Percentiles rank a stretch among this genome's conserved stretches.
Evolutionary conservation across 2,888 invertebrate genomes (phyloP).

Genomic region (Xylophagus ater): DNA sequence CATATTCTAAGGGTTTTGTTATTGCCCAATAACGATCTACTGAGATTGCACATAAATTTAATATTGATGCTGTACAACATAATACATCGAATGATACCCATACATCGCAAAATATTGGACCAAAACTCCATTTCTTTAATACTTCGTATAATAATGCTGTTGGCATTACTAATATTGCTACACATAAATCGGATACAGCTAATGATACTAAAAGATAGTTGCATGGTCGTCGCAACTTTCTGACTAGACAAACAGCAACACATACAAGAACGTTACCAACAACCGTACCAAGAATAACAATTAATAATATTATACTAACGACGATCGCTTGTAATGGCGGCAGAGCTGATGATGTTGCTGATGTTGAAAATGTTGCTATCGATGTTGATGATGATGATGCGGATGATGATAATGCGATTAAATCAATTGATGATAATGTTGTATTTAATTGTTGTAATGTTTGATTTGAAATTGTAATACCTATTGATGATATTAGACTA

Average conservation of each 20-base stretch:
- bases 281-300: conserved; percentile 68
- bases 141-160: conserved; percentile 92
- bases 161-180: conserved; percentile 93
- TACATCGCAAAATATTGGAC: conserved; percentile 79
- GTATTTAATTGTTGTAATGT: conserved; percentile 6
- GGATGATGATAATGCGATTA: background rate
- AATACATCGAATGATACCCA: conserved; percentile 97
- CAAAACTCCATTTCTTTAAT: conserved; percentile 88
- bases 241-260: conserved; percentile 88
- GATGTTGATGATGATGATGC: conserved; percentile 10
- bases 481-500: conserved; percentile 8
- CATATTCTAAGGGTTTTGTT: conserved; percentile 88
- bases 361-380: background rate
- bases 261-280: conserved; percentile 89
- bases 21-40: conserved; percentile 91
- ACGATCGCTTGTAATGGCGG: conserved; percentile 47
- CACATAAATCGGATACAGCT: conserved; percentile 93
- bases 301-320: conserved; percentile 59
- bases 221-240: conserved; percentile 79
- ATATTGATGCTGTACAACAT: conserved; percentile 95
- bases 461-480: conserved; percentile 1
- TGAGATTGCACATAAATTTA: conserved; percentile 96
- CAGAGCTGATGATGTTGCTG: conserved; percentile 11
- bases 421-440: background rate
- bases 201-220: conserved; percentile 88